A percentile compares a stretch with the other conserved stretches of the same genome.
Conservation (phyloP, 2,888 invertebrate species). For the Diarsia mendica region DNA sequence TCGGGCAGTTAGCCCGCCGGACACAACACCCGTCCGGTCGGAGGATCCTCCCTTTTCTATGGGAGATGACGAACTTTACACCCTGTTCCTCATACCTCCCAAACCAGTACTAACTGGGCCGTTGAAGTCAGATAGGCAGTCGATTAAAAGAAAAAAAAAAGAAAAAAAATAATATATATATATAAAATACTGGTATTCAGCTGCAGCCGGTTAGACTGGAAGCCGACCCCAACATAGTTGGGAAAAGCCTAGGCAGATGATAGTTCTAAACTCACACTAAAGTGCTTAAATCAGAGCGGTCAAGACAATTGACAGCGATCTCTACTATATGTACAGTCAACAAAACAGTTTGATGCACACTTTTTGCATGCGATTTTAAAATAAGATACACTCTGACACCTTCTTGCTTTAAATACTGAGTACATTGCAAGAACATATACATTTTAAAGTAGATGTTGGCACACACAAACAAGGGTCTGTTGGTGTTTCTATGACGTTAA, state of each 20-base stretch:
- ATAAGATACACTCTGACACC: background rate
- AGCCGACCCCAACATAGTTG: background rate
- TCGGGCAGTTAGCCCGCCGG: too few species aligned
- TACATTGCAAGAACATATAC: background rate
- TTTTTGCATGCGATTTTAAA: background rate
- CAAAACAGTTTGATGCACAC: background rate
- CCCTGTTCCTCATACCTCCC: too few species aligned
- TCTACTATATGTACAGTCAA: background rate
- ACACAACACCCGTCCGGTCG: too few species aligned
- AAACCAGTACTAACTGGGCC: background rate
- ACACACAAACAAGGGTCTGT: background rate
- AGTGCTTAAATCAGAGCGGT: background rate
- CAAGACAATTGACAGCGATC: background rate
- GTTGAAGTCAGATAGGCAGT: background rate
- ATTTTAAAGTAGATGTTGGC: background rate
- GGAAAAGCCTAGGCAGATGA: background rate
- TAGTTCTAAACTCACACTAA: background rate
- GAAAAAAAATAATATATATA: too few species aligned
- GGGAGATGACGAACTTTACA: too few species aligned
- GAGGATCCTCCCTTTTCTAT: too few species aligned
- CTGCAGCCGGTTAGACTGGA: background rate
- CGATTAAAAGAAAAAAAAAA: too few species aligned
- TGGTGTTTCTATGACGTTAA: background rate
- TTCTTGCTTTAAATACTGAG: background rate
- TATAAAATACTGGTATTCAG: background rate